Conservation (phyloP, 2,797 vertebrate species). For the Pipistrellus kuhlii region DNA sequence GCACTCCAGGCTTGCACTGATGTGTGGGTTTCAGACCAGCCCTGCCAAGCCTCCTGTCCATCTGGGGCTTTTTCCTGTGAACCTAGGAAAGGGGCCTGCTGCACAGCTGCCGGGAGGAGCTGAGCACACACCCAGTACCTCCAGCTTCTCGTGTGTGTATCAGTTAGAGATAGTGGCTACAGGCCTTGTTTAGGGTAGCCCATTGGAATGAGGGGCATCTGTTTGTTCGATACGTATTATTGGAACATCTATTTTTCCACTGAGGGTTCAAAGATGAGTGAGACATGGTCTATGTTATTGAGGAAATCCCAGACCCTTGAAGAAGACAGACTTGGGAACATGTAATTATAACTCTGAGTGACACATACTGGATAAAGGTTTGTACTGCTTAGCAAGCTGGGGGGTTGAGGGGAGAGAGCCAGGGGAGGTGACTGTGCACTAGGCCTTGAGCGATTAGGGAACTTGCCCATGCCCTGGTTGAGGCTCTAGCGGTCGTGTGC, state of each 20-base stretch:
- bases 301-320: not conserved
- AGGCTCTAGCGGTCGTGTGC: not conserved
- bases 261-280: constrained; percentile 12
- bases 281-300: not conserved
- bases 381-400: not conserved
- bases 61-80: constrained; percentile 59
- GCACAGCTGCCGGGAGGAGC: not conserved
- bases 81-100: not conserved
- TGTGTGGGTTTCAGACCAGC: constrained; percentile 45
- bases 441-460: not conserved
- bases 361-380: not conserved
- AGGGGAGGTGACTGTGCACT: not conserved
- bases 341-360: not conserved
- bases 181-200: constrained; percentile 20
- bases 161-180: not conserved
- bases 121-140: not conserved
- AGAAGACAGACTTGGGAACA: not conserved
- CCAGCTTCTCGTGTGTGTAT: not conserved
- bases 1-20: not conserved
- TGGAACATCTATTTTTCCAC: not conserved
- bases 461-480: not conserved
- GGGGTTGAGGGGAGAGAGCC: not conserved
- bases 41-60: not conserved
- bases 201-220: not conserved
- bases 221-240: not conserved